Conservation (phyloP, 2,797 vertebrate species). For the Phoeniculus purpureus region DNA sequence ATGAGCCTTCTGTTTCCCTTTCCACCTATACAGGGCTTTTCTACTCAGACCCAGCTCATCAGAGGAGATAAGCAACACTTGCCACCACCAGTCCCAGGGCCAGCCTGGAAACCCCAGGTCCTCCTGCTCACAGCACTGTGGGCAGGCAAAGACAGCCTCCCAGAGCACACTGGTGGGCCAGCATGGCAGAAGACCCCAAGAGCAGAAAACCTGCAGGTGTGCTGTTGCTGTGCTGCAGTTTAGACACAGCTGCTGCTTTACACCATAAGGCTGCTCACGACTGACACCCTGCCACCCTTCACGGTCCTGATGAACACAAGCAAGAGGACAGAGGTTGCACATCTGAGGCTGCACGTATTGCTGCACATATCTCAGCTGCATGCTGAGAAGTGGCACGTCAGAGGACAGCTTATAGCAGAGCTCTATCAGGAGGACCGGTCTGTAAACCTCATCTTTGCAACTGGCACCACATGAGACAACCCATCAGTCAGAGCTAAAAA, state of each 20-base stretch:
- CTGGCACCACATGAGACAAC: neutral
- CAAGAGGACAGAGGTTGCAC: neutral
- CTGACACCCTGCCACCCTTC: neutral
- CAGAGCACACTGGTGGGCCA: rapidly evolving
- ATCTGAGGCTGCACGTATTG: neutral
- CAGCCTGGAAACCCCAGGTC: neutral
- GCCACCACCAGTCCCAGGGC: neutral
- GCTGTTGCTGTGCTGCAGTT: rapidly evolving
- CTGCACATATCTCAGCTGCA: too few species aligned
- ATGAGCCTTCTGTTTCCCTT: constrained; percentile 42
- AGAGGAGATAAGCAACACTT: neutral
- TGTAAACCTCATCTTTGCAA: neutral
- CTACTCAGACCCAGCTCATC: neutral
- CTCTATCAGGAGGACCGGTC: neutral
- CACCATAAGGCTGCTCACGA: neutral
- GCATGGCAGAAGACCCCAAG: neutral
- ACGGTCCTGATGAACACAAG: neutral
- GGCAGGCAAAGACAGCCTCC: neutral
- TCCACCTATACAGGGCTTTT: neutral
- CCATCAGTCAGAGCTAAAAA: neutral
- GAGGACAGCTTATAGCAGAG: neutral
- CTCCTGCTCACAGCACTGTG: neutral
- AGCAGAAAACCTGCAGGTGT: neutral
- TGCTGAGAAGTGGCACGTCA: neutral
- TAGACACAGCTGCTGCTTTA: neutral